phyloP scores from a whole-genome alignment of 2,888 invertebrate genomes.

The Acronicta leporina region DNA sequence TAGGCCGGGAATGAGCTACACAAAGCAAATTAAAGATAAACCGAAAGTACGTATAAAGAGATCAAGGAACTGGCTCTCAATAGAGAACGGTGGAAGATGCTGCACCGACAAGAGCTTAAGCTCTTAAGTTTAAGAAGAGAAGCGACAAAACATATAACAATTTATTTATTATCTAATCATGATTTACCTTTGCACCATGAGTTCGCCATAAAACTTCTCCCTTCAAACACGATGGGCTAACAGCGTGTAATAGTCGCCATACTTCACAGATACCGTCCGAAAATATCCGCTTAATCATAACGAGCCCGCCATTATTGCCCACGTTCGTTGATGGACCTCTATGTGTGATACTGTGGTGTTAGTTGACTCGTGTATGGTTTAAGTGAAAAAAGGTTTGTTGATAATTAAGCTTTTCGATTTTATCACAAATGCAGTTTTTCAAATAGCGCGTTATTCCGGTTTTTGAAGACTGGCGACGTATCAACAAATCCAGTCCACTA shows the following conservation, averaged over 20 bases:
- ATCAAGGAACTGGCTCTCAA: too few relatives aligned
- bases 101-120: too few relatives aligned
- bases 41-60: too few relatives aligned
- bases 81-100: too few relatives aligned
- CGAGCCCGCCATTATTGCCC: conserved; percentile 68
- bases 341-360: conserved; percentile 60
- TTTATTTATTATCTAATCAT: conserved; percentile 52
- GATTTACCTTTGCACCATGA: conserved; percentile 41
- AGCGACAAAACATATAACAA: conserved; percentile 7
- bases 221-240: conserved; percentile 49
- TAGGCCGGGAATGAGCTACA: too few relatives aligned
- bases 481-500: too few relatives aligned
- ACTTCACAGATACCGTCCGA: conserved; percentile 66
- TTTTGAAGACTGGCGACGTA: too few relatives aligned
- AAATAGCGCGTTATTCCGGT: too few relatives aligned
- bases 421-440: too few relatives aligned
- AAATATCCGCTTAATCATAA: conserved; percentile 78
- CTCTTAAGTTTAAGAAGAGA: too few relatives aligned
- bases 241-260: conserved; percentile 65
- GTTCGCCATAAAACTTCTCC: conserved; percentile 34
- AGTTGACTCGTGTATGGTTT: conserved; percentile 19
- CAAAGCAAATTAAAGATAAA: too few relatives aligned
- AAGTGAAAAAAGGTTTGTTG: conserved; percentile 14
- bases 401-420: background rate
- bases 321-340: conserved; percentile 60